Evolutionary conservation across 2,113 vertebrate species (phyloP).

Genomic region (Xenotilapia longispinis): DNA sequence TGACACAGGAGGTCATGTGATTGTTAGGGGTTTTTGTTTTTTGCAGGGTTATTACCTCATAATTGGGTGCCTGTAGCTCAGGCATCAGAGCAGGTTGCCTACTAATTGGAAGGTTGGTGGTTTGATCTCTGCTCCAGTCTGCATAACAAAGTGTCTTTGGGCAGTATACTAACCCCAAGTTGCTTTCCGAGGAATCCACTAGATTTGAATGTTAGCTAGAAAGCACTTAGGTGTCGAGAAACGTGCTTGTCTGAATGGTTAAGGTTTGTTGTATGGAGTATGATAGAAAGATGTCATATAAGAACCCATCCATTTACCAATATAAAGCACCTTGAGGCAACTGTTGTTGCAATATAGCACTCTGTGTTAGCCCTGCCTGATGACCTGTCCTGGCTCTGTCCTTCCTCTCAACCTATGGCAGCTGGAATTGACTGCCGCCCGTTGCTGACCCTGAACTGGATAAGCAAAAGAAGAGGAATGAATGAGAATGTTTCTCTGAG

Average conservation of each 20-base stretch:
- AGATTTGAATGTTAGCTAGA: not conserved
- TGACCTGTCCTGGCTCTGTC: not conserved
- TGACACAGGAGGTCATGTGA: too few relatives aligned
- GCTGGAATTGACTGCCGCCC: not conserved
- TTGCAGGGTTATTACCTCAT: too few relatives aligned
- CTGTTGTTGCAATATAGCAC: not conserved
- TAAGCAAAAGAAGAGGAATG: not conserved
- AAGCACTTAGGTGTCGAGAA: not conserved
- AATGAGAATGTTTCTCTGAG: not conserved
- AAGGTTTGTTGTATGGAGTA: not conserved
- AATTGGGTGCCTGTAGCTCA: too few relatives aligned
- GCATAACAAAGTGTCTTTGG: too few relatives aligned
- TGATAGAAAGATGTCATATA: rapidly evolving
- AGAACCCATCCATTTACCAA: not conserved
- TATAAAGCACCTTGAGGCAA: not conserved
- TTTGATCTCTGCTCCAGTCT: too few relatives aligned
- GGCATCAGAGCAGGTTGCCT: too few relatives aligned
- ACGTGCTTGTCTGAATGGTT: not conserved
- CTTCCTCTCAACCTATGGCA: not conserved
- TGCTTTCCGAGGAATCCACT: rapidly evolving
- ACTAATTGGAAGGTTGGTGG: too few relatives aligned
- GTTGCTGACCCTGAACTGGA: rapidly evolving
- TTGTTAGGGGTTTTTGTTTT: too few relatives aligned
- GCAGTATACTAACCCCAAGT: not conserved
- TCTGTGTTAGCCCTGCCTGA: not conserved